Evolutionary conservation across 2,113 vertebrate species (phyloP), one percentile per base, ranked within the genome.

Genomic region (Crocuta crocuta): DNA sequence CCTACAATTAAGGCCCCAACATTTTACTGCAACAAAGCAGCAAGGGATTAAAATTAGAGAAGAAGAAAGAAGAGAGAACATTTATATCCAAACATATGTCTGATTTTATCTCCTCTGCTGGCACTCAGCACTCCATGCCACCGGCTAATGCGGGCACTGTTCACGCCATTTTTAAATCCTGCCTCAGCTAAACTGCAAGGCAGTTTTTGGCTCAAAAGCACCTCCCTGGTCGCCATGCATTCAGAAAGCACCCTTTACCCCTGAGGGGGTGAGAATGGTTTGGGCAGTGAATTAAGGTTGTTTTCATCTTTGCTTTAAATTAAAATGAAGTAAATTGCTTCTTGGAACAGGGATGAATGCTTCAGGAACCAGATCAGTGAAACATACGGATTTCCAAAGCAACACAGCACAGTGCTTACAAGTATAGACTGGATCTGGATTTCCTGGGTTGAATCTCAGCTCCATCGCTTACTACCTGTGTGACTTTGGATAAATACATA

Each of bases 251-350:
- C 87, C 53, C 85, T 71, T 91, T 78, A n/a, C 61, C 79, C 82
- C 35, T 53, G 50, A 39, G 53, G 35, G 73, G 12, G 63, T 7
- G 45, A 55, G 28, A 84, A 84, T 50, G 61, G 68, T 63, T 95
- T 97, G 50, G 89, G 78, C 63, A 93, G 81, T 93, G 55, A 26
- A 74, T 79, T 92, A 79, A 86, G 35, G 16, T 53, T 81, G 68
- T 96, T 98, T 95, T 96, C 83, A 94, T 97, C 85, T 88, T 91
- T 95, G 86, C 68, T 97, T 97, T 96, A 91, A 93, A 95, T 96
- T 94, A 93, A 96, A 96, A 94, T 79, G 90, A 95, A 96, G 90
- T 76, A 79, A 91, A 85, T 26, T 89, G 91, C 63, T 89, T 74
- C 63, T 53, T 92, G 91, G 70, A 83, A 58, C 5, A 43, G 55